Base-by-base conservation (phyloP, 2,113 vertebrate genomes). In the Zosterops hypoxanthus region DNA sequence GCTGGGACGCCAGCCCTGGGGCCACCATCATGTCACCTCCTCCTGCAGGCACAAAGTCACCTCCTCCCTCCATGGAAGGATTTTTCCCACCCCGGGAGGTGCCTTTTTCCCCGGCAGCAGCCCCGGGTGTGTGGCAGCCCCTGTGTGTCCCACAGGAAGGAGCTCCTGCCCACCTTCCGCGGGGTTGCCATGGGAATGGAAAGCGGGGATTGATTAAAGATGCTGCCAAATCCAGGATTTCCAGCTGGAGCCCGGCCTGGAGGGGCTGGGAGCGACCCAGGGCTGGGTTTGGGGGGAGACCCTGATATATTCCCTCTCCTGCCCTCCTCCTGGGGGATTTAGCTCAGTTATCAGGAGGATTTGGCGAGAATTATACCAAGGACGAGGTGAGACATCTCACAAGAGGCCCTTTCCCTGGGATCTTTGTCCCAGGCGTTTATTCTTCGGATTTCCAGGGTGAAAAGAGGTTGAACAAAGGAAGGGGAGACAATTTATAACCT, bases 141-240 rank as follows among this genome's bases (percentile, higher is more conserved):
- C 66, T 3, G 2, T 8, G 36, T 3, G 11, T 5, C 31, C 49
- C 2, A 1, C 2, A 14, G 76, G 59, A 83, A 46, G 65, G 57
- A 57, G 57, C 5, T 49, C 1, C 72, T 91, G 86, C 91, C 72
- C 89, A 76, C 93, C 89, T 79, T 92, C 70, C 61, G 18, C 3
- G 1, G n/a, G 47, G 93, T 92, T 92, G 93, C 72, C 95, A 92
- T 92, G 94, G 91, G 72, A 91, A 97, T 94, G 15, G 23, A 33
- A 68, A 86, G 10, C 84, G 81, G n/a, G 73, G 49, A 46, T 6
- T 17, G 83, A 89, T 81, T 11, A 46, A 86, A 86, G 76, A 68
- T 25, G 92, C 92, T 76, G 92, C 91, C 92, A 68, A 81, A 88
- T 5, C 31, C 77, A 8, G 57, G 9, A 1, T 18, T 44, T 55